Conservation (phyloP, 2,113 vertebrate genomes). For the Ageneiosus marmoratus region DNA sequence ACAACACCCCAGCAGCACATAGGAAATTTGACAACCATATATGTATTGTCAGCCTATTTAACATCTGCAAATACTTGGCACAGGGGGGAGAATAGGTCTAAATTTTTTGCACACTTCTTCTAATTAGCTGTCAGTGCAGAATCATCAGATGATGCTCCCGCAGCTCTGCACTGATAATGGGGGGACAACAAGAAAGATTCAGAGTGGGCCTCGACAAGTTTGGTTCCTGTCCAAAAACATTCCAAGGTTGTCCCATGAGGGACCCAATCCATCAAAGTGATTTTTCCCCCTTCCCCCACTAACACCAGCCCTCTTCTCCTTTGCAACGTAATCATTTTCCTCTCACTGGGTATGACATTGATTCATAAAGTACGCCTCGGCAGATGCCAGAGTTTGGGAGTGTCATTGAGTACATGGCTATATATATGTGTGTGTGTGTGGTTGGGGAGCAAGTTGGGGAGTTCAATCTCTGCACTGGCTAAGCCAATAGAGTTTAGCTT, state of each 20-base stretch:
- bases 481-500: conserved; percentile 28
- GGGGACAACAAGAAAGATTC: conserved; percentile 33
- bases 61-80: conserved; percentile 61
- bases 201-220: conserved; percentile 62
- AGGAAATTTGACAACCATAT: conserved; percentile 68
- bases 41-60: conserved; percentile 69
- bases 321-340: conserved; percentile 81
- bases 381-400: conserved; percentile 67
- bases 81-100: conserved; percentile 50
- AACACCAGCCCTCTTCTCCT: conserved; percentile 63
- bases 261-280: conserved; percentile 77
- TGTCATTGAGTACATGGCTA: conserved; percentile 34
- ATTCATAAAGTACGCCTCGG: conserved; percentile 75
- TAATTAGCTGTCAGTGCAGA: conserved; percentile 56
- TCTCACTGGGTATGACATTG: conserved; percentile 74
- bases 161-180: conserved; percentile 12
- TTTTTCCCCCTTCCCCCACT: conserved; percentile 62
- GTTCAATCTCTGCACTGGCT: conserved; percentile 30
- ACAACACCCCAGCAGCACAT: conserved; percentile 28
- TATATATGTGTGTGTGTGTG: conserved; percentile 16
- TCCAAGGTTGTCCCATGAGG: conserved; percentile 79
- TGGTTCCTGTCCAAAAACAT: conserved; percentile 74
- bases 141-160: conserved; percentile 49
- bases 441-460: background rate
- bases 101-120: conserved; percentile 50